These are phyloP conservation scores for Hirtodrosophila duncani DNA, from an alignment of 2,888 invertebrate genomes.

Conservation along the genomic window DNA sequence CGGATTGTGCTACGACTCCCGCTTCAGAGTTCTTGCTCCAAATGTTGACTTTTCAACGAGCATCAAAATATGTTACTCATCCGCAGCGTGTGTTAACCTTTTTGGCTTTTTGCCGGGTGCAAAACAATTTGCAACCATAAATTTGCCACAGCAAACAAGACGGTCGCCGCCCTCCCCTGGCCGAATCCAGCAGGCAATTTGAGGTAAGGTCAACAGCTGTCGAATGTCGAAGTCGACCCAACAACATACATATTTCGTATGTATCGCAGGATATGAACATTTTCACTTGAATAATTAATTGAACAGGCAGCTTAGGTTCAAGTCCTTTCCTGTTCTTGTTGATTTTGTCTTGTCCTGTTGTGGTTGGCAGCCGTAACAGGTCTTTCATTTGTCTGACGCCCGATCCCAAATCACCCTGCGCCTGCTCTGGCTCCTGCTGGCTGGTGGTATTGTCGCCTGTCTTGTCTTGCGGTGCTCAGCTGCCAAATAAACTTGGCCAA, in stretches of 20 bases:
- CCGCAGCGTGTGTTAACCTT: constrained; percentile 56
- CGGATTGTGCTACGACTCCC: constrained; percentile 11
- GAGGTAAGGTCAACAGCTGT: constrained; percentile 68
- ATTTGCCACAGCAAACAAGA: constrained; percentile 62
- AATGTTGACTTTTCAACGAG: constrained; percentile 66
- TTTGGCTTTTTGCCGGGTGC: constrained; percentile 48
- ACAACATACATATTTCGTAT: constrained; percentile 67
- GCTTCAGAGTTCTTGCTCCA: constrained; percentile 7
- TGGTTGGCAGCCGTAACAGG: constrained; percentile 30
- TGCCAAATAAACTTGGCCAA: too few relatives aligned
- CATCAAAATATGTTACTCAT: constrained; percentile 66
- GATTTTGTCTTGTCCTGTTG: constrained; percentile 49
- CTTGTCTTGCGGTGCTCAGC: constrained; percentile 44
- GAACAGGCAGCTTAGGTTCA: constrained; percentile 35
- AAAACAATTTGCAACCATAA: constrained; percentile 75
- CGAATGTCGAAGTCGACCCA: constrained; percentile 45
- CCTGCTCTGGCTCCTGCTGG: constrained; percentile 1
- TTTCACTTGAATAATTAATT: constrained; percentile 75
- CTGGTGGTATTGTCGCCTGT: constrained; percentile 29
- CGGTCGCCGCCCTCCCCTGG: background rate
- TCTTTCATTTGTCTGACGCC: constrained; percentile 19
- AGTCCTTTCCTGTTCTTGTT: constrained; percentile 39
- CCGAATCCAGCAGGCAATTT: constrained; percentile 32
- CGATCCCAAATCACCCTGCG: background rate
- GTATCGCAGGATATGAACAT: constrained; percentile 71